phyloP scores from a whole-genome alignment of 2,888 invertebrate species.

The Aleiodes alternator region DNA sequence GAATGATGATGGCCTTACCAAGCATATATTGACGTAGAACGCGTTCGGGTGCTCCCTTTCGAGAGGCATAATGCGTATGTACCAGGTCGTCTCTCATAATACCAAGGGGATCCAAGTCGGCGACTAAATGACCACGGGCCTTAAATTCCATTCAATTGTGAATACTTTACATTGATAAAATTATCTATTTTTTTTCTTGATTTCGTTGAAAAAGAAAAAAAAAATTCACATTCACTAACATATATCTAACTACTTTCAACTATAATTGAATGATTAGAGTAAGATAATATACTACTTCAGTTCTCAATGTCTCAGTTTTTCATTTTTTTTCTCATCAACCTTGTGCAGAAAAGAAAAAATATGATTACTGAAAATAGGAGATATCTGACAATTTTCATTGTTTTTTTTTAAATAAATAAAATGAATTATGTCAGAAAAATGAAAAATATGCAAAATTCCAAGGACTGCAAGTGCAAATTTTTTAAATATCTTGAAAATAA shows the following conservation, averaged over 20 bases:
- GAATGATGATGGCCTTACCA: slow-evolving; percentile 76
- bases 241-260: slow-evolving; percentile 43
- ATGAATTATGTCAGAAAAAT: no score
- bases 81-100: slow-evolving; percentile 86
- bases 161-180: slow-evolving; percentile 55
- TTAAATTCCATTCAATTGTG: slow-evolving; percentile 75
- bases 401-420: no score
- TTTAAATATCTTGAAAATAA: no score
- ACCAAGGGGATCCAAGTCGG: slow-evolving; percentile 95
- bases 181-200: slow-evolving; percentile 38
- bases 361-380: no score
- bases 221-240: neutral
- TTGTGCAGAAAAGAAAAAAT: no score
- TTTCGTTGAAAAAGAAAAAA: neutral
- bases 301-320: no score
- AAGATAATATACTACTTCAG: no score
- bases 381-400: no score
- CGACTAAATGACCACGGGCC: slow-evolving; percentile 96
- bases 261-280: neutral
- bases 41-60: slow-evolving; percentile 78
- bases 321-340: no score
- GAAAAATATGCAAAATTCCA: no score
- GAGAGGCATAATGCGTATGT: slow-evolving; percentile 76
- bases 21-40: slow-evolving; percentile 81
- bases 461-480: no score